Evolutionary conservation across 2,113 vertebrate genomes (phyloP), one percentile per base, ranked within the genome.

Genomic region (Chaetodon trifascialis): DNA sequence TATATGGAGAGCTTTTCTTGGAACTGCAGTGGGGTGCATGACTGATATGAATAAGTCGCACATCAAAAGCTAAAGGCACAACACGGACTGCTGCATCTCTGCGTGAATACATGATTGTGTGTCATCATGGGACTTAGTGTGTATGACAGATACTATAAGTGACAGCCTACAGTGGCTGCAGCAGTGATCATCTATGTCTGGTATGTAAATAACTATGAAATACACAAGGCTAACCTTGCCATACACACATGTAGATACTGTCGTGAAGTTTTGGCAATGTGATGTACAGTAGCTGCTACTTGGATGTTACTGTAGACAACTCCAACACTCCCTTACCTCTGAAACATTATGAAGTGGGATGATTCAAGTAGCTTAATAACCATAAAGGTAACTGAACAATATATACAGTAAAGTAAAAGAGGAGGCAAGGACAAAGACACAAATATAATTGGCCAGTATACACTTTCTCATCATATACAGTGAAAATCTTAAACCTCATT

Each of bases 141-240:
- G 55, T 52, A 30, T 72, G 84, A 84, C 64, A 74, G 78, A 85
- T 58, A 83, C 49, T 46, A 51, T 21, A 66, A 67, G 54, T 34
- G 58, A 80, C 30, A 81, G 66, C 44, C 19, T 36, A 34, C 74
- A 65, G 73, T 52, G 79, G 71, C 86, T 82, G 72, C 73, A 47
- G 63, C 1, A 0, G 76, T 59, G 84, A 84, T 89, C 85, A 82
- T 40, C 64, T 67, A 71, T 60, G 85, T 75, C 85, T 85, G 85
- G 82, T 82, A 84, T 92, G 58, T 76, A 84, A 83, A 87, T 62
- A 89, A 69, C 70, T 49, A 55, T 67, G 71, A 73, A 70, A 68
- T 21, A 67, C 21, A 56, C 16, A 72, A 16, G 2, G 21, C 64
- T 79, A 56, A 56, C 60, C n/a, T 58, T 64, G 69, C 16, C 55